These are phyloP conservation scores for Oreonectes daqikongensis DNA, from an alignment of 2,797 vertebrate genomes.

Conservation along the genomic window DNA sequence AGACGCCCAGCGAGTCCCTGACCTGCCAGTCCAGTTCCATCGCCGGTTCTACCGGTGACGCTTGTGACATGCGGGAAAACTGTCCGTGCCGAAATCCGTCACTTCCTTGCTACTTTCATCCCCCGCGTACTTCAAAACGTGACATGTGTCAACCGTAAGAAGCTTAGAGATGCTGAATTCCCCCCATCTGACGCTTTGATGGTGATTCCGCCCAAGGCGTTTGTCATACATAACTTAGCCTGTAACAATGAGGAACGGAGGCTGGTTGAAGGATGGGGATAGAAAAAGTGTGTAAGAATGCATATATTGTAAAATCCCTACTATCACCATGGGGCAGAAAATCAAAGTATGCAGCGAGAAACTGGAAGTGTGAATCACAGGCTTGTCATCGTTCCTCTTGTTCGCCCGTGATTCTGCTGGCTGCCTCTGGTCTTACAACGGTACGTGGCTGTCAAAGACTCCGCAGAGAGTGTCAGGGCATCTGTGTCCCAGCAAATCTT, in stretches of 20 bases:
- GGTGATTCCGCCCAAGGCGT: conserved; percentile 82
- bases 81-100: conserved; percentile 74
- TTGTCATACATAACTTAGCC: conserved; percentile 86
- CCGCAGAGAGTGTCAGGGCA: conserved; percentile 26
- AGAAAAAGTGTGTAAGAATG: conserved; percentile 73
- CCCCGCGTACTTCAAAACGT: conserved; percentile 79
- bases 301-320: conserved; percentile 83
- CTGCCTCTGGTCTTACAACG: conserved; percentile 64
- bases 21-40: conserved; percentile 73
- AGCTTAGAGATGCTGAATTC: conserved; percentile 81
- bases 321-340: conserved; percentile 81
- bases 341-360: conserved; percentile 83
- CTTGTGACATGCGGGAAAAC: conserved; percentile 68
- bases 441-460: conserved; percentile 42
- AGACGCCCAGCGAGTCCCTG: conserved; percentile 68
- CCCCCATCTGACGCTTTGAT: conserved; percentile 81
- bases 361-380: conserved; percentile 79
- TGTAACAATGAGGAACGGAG: conserved; percentile 85
- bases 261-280: conserved; percentile 67
- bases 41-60: conserved; percentile 72
- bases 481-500: conserved; percentile 49
- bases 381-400: conserved; percentile 82
- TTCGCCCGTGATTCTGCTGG: conserved; percentile 73
- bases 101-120: conserved; percentile 79
- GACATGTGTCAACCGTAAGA: conserved; percentile 82